These are phyloP conservation scores for Champsocephalus esox DNA, from an alignment of 2,797 vertebrate genomes.

Conservation along the genomic window DNA sequence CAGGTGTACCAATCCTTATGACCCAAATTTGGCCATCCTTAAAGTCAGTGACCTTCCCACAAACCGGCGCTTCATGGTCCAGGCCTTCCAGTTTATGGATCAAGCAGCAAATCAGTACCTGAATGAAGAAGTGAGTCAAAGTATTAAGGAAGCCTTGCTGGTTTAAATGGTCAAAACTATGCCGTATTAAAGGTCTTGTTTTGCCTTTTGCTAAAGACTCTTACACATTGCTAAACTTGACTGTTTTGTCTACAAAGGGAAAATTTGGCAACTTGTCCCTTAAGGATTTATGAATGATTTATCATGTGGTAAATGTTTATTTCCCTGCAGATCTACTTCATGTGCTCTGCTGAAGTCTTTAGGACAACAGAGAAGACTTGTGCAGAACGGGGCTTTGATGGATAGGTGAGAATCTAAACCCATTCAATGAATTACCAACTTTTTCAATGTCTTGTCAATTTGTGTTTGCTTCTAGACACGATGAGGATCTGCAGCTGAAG, in stretches of 20 bases:
- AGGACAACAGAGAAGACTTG: slow-evolving; percentile 64
- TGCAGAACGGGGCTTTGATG: slow-evolving; percentile 75
- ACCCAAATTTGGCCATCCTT: slow-evolving; percentile 66
- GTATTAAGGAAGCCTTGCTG: not conserved
- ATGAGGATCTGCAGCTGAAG: too few relatives aligned
- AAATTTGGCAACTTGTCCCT: not conserved
- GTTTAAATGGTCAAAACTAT: not conserved
- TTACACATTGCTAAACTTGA: not conserved
- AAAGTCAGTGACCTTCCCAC: slow-evolving; percentile 32
- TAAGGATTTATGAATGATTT: not conserved
- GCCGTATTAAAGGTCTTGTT: not conserved
- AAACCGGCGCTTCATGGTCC: slow-evolving; percentile 71
- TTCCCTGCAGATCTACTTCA: slow-evolving; percentile 81
- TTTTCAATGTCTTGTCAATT: not conserved
- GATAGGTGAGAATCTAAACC: slow-evolving; percentile 42
- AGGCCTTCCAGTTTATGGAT: slow-evolving; percentile 82
- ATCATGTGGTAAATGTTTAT: not conserved
- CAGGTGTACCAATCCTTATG: slow-evolving; percentile 79
- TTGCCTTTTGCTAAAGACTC: not conserved
- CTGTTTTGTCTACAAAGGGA: not conserved
- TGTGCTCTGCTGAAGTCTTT: slow-evolving; percentile 84
- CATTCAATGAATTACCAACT: accelerated
- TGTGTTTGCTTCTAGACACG: slow-evolving; percentile 6
- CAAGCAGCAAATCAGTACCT: slow-evolving; percentile 70
- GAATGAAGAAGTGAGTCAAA: slow-evolving; percentile 76